These are phyloP conservation scores for Sebastes nivosus DNA, from an alignment of 2,797 vertebrate genomes.

Conservation along the genomic window DNA sequence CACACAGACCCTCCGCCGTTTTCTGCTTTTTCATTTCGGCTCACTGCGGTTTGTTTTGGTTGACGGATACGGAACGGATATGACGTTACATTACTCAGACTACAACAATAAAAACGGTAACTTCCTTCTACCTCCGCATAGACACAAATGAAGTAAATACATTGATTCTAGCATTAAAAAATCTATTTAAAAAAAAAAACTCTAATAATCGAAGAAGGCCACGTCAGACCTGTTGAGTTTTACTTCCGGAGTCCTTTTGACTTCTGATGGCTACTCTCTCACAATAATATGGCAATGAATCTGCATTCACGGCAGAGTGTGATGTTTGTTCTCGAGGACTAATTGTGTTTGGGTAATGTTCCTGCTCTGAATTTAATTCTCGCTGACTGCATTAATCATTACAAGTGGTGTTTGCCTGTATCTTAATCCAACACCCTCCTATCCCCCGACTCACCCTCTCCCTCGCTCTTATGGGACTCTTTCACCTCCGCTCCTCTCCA, in stretches of 20 bases:
- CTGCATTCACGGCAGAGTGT: conserved; percentile 63
- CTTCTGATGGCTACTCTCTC: conserved; percentile 53
- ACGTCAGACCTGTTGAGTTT: conserved; percentile 18
- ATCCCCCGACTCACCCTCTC: conserved; percentile 11
- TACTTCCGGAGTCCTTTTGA: conserved; percentile 19
- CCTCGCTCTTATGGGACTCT: conserved; percentile 2
- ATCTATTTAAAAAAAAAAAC: too few species aligned
- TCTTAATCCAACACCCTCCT: conserved; percentile 62
- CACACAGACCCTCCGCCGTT: too few species aligned
- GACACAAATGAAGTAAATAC: too few species aligned
- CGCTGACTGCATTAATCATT: conserved; percentile 82
- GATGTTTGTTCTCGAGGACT: conserved; percentile 82
- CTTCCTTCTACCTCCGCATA: too few species aligned
- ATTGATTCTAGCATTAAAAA: too few species aligned
- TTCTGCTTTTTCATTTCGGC: too few species aligned
- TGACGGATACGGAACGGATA: too few species aligned
- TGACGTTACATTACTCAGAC: too few species aligned
- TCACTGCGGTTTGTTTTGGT: too few species aligned
- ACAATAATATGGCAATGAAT: conserved; percentile 47
- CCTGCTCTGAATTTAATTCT: conserved; percentile 83
- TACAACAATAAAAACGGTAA: too few species aligned
- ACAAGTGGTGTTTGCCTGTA: conserved; percentile 78
- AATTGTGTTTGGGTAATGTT: conserved; percentile 84
- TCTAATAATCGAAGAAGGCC: neutral
- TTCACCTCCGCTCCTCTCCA: conserved; percentile 15